Conservation (phyloP, 2,797 vertebrate genomes). For the Anabas testudineus region DNA sequence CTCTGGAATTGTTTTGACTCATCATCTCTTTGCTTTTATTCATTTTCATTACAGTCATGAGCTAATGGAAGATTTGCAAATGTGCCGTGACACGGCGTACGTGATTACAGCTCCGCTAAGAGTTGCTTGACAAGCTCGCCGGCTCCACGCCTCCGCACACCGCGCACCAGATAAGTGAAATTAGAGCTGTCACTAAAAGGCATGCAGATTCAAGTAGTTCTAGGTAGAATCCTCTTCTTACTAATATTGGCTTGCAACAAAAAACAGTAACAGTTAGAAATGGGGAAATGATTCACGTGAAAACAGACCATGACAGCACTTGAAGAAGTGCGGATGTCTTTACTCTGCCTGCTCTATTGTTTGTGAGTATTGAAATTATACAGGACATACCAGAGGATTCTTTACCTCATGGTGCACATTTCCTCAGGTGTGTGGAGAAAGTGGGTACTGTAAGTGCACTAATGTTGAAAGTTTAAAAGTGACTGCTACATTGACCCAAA, state of each 20-base stretch:
- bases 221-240: slow-evolving; percentile 15
- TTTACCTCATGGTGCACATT: neutral
- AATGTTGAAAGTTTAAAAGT: no score
- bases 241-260: neutral
- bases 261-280: neutral
- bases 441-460: no score
- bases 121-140: slow-evolving; percentile 35
- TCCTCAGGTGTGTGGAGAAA: no score
- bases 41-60: slow-evolving; percentile 46
- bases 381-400: slow-evolving; percentile 1
- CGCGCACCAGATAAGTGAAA: slow-evolving; percentile 30
- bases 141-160: slow-evolving; percentile 4
- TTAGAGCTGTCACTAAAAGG: slow-evolving; percentile 31
- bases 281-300: neutral
- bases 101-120: slow-evolving; percentile 32
- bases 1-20: slow-evolving; percentile 48
- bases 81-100: slow-evolving; percentile 27
- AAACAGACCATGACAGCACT: slow-evolving; percentile 6
- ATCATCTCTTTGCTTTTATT: slow-evolving; percentile 57
- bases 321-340: neutral
- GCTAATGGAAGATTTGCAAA: slow-evolving; percentile 55
- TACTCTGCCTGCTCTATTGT: no score
- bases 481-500: neutral
- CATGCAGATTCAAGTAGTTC: slow-evolving; percentile 28
- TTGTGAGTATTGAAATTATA: no score